These are phyloP conservation scores for Hypanus sabinus DNA, from an alignment of 2,113 vertebrate species.

Conservation along the genomic window DNA sequence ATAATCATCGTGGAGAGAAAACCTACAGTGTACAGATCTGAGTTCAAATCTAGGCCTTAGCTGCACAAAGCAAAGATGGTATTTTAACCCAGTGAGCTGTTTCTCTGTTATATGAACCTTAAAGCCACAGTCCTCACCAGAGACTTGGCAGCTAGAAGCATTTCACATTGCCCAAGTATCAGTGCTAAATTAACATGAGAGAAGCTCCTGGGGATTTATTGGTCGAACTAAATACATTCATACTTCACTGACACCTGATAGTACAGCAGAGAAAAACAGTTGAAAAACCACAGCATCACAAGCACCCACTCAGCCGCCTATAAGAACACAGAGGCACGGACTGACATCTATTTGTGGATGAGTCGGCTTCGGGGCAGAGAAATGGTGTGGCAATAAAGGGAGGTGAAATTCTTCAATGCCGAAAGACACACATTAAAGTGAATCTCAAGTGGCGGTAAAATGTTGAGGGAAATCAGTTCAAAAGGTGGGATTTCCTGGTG, in stretches of 20 bases:
- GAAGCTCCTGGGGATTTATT: background rate
- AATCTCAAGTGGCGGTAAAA: too few species aligned
- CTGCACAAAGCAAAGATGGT: too few species aligned
- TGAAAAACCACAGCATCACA: conserved; percentile 24
- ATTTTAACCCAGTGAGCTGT: background rate
- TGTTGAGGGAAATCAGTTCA: too few species aligned
- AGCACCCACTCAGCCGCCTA: background rate
- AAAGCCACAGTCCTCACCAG: background rate
- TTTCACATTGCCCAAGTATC: background rate
- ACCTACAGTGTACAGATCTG: background rate
- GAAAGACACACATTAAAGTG: too few species aligned
- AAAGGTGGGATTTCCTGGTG: too few species aligned
- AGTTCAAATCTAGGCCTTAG: background rate
- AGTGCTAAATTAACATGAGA: conserved; percentile 17
- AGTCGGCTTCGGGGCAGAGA: background rate
- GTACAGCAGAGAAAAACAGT: background rate
- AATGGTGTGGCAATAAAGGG: background rate
- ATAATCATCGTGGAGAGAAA: background rate
- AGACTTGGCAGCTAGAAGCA: background rate
- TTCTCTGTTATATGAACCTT: background rate
- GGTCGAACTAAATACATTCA: background rate
- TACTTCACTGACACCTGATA: background rate
- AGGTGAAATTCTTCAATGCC: background rate
- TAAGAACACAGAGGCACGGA: background rate
- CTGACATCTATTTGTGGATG: conserved; percentile 22